phyloP scores from a whole-genome alignment of 1,140 invertebrate species.

The Philotrypesis tridentata region DNA sequence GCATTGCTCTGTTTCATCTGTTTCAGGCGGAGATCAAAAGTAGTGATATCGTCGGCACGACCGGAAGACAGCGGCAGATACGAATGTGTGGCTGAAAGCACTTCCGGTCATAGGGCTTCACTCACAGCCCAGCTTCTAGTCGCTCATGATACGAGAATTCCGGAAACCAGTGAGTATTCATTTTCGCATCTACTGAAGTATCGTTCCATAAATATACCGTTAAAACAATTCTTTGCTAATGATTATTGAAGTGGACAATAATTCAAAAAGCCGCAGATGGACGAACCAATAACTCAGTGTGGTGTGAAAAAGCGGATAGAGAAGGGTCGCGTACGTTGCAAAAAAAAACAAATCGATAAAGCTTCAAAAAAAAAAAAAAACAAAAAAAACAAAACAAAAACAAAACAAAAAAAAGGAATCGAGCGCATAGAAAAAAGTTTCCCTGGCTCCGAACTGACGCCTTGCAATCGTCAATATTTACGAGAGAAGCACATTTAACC shows the following conservation, averaged over 20 bases:
- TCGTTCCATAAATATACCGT: too few relatives aligned
- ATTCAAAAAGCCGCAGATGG: too few relatives aligned
- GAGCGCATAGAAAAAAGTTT: too few relatives aligned
- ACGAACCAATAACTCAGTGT: neutral
- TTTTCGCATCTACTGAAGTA: too few relatives aligned
- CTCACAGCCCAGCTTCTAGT: conserved; percentile 77
- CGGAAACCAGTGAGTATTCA: conserved; percentile 73
- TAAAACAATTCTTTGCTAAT: neutral
- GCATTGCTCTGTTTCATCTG: neutral
- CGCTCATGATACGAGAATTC: conserved; percentile 73
- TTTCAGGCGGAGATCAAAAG: conserved; percentile 83
- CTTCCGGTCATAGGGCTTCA: conserved; percentile 75
- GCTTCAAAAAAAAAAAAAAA: neutral
- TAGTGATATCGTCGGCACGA: conserved; percentile 82
- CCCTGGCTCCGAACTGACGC: too few relatives aligned
- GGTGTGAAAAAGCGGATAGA: neutral
- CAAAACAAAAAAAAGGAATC: neutral
- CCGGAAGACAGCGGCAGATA: conserved; percentile 82
- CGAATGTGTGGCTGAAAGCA: conserved; percentile 81
- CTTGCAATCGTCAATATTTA: conserved; percentile 35
- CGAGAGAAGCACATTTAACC: neutral
- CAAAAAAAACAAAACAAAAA: neutral
- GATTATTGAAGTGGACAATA: too few relatives aligned
- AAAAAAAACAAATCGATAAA: neutral
- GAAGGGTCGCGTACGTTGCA: too few relatives aligned